Percentiles rank a stretch among this genome's conserved stretches.
Evolutionary conservation across 2,888 invertebrate species (phyloP).

Genomic region (Oligia latruncula): DNA sequence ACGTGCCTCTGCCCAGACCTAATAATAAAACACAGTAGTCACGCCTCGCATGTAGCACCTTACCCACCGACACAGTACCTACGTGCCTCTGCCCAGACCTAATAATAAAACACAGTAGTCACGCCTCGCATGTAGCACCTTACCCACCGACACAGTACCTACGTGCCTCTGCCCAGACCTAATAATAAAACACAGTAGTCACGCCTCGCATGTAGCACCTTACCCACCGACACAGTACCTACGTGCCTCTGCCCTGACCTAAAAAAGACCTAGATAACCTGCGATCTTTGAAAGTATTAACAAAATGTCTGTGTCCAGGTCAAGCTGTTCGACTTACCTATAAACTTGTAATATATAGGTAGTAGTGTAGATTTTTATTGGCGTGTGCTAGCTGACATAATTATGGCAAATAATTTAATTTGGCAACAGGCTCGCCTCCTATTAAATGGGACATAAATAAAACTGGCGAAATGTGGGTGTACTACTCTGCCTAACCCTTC

Average conservation of each 20-base stretch:
- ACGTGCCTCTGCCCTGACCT: neutral
- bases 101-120: no score
- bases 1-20: neutral
- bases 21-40: no score
- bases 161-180: neutral
- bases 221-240: neutral
- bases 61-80: neutral
- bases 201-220: neutral
- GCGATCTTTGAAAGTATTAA: neutral
- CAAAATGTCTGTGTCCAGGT: neutral
- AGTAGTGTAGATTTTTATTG: neutral
- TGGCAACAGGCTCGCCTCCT: neutral
- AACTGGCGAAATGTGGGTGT: no score
- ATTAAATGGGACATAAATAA: no score
- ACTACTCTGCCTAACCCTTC: no score
- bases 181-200: neutral
- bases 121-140: neutral
- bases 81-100: neutral
- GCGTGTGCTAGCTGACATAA: neutral
- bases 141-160: neutral
- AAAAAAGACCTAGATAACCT: neutral
- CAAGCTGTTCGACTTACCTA: no score
- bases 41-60: neutral
- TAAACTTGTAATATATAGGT: neutral
- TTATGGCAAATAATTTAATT: neutral